phyloP scores from a whole-genome alignment of 2,797 vertebrate genomes.

The Lutra lutra region DNA sequence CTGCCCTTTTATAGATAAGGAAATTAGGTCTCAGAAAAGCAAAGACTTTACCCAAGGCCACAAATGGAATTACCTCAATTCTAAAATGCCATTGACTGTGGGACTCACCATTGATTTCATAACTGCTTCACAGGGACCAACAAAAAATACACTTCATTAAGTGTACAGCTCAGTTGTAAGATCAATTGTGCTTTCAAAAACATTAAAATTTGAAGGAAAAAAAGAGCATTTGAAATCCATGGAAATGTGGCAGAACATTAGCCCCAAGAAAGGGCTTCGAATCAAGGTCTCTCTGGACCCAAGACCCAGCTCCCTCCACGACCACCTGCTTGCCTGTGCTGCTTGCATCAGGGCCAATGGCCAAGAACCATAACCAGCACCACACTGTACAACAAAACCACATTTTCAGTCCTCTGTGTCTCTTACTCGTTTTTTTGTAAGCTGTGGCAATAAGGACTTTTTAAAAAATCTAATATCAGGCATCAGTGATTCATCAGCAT shows the following conservation, averaged over 20 bases:
- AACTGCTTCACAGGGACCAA: conserved; percentile 60
- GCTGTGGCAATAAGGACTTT: too few species aligned
- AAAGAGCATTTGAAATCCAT: background rate
- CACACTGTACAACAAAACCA: background rate
- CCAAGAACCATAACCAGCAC: background rate
- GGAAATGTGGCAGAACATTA: background rate
- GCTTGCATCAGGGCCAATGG: fast-evolving
- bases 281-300: background rate
- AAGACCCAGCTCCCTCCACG: background rate
- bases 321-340: fast-evolving
- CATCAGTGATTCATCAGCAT: background rate
- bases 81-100: conserved; percentile 43
- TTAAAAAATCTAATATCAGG: background rate
- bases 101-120: conserved; percentile 52
- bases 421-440: background rate
- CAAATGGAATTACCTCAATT: conserved; percentile 38
- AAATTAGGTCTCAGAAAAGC: conserved; percentile 56
- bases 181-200: conserved; percentile 41
- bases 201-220: conserved; percentile 27
- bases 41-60: conserved; percentile 62
- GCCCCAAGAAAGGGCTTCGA: background rate
- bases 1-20: conserved; percentile 59
- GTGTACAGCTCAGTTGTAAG: background rate
- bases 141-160: conserved; percentile 62
- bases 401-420: background rate